Base-by-base conservation (phyloP, 2,797 vertebrate species). In the Trematomus bernacchii region DNA sequence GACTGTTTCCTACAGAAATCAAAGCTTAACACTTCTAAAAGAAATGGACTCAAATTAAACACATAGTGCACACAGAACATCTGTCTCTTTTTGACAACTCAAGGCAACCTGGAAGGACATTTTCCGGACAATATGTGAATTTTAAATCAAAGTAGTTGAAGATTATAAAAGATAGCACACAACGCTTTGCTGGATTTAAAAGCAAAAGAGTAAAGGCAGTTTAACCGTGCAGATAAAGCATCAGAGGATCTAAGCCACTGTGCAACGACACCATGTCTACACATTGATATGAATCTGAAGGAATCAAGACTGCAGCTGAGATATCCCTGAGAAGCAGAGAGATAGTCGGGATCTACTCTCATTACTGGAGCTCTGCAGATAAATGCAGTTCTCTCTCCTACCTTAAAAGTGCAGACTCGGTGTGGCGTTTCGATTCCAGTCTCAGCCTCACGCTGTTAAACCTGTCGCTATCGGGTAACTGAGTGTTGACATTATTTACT, bases 171-270 rank as follows among this genome's bases (percentile, higher is more conserved):
- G 74, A 85, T 62, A 68, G 61, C 64, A 46, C 15, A 33, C 19
- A 58, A 59, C 57, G 76, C 73, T 90, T 84, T 74, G 63, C 65
- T 77, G 71, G 64, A 81, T 89, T 85, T 88, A 80, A 84, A 33
- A 76, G 67, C 18, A 69, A 67, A 74, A 55, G 52, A 83, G 44
- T 82, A 73, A 76, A 89, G 70, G 82, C 78, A 74, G 73, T 87
- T 87, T 58, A 89, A 55, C 50, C 50, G 69, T 55, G 71, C 63
- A 81, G 75, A 87, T 87, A 82, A 87, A 89, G 61, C 73, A 71
- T 77, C 65, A 63, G 62, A 79, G 50, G 85, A 92, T 94, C 84
- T 89, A 91, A 93, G 85, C 66, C 84, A 72, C 57, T 43, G 65
- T 54, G 72, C 79, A 44, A 52, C 62, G 77, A 69, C 77, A 71